Base-by-base conservation (phyloP, 2,797 vertebrate species). In the Artibeus lituratus region DNA sequence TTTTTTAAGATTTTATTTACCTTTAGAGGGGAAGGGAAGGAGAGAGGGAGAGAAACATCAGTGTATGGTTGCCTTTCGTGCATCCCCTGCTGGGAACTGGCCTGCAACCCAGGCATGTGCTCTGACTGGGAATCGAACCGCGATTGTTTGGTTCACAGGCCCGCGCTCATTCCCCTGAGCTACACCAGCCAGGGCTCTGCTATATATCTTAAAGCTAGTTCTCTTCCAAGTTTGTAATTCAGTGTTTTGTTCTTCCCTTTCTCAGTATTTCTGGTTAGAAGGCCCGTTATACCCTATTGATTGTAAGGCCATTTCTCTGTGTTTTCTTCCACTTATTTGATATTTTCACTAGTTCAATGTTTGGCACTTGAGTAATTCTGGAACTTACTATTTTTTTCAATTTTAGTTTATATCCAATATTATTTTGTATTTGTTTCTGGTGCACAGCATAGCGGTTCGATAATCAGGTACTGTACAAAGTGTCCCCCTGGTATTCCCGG, bases 281-380 rank as follows among this genome's bases (percentile, higher is more conserved):
- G 51, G 32, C 1, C 16, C 69, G 24, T 69, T 47, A 37, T 67
- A 49, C 8, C 35, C 49, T 76, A 37, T 49, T 3, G n/a, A 32
- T 51, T 47, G 55, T 86, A 81, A 93, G 59, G 76, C 57, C 42
- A 87, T 67, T 87, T 87, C n/a, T 93, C 44, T 92, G 37, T 39
- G 29, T 87, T 59, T 74, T 94, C 47, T 87, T 62, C 44, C 85
- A 77, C 62, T 84, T 72, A 72, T 80, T 90, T 84, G 69, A 76
- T 83, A 77, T 74, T 55, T 92, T 95, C 47, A 53, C 76, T 86
- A 70, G n/a, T 89, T 96, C 47, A 32, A 10, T 59, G 57, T 53
- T 78, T 87, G 87, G 57, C 12, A 81, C 51, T 88, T 85, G 47
- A 72, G 42, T 91, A 74, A 78, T 94, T 84, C 90, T 91, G n/a